phyloP scores from a whole-genome alignment of 2,797 vertebrate genomes.

The Girardinus metallicus region DNA sequence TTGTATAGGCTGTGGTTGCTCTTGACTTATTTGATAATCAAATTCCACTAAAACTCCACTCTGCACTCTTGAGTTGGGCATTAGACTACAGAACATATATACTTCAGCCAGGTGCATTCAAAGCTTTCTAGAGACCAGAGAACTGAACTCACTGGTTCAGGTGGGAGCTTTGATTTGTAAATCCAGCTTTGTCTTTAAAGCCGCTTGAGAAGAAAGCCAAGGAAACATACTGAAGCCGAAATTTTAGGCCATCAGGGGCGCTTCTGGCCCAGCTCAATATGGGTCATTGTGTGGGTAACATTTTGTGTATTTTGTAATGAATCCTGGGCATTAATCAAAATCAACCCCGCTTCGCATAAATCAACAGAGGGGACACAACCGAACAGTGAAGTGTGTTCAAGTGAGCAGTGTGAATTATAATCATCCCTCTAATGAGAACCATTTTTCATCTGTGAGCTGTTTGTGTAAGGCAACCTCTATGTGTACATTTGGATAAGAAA shows the following conservation, averaged over 20 bases:
- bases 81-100: neutral
- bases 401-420: conserved; percentile 38
- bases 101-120: conserved; percentile 6
- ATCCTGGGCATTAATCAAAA: conserved; percentile 21
- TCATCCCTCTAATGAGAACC: conserved; percentile 45
- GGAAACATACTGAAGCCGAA: conserved; percentile 19
- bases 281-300: neutral
- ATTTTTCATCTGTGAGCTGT: conserved; percentile 52
- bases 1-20: neutral
- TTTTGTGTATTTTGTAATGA: conserved; percentile 6
- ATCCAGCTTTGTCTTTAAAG: conserved; percentile 30
- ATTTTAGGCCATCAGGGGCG: neutral
- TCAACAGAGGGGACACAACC: conserved; percentile 8
- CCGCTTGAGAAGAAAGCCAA: conserved; percentile 21
- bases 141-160: conserved; percentile 1
- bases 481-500: neutral
- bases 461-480: conserved; percentile 32
- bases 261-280: conserved; percentile 16
- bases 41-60: neutral
- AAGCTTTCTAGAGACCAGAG: conserved; percentile 5
- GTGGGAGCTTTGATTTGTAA: conserved; percentile 26
- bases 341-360: conserved; percentile 14
- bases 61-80: neutral
- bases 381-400: conserved; percentile 35
- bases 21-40: neutral